These are phyloP conservation scores for Dendroctonus valens DNA, from an alignment of 1,140 invertebrate species.

Conservation along the genomic window DNA sequence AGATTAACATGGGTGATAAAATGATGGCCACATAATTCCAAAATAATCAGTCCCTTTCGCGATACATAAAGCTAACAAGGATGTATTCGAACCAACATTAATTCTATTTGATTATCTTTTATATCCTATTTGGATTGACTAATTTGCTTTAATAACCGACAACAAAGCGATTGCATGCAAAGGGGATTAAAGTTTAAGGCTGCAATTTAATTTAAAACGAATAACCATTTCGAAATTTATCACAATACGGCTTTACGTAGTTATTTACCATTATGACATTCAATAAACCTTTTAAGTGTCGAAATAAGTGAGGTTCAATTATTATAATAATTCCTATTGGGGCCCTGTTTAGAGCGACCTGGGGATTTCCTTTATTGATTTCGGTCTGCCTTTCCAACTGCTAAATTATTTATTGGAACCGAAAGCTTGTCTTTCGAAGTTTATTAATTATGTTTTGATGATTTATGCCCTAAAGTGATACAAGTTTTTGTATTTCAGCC, in stretches of 20 bases:
- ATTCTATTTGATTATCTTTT: slow-evolving; percentile 22
- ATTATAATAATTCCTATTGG: slow-evolving; percentile 11
- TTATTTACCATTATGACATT: slow-evolving; percentile 22
- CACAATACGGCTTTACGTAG: slow-evolving; percentile 8
- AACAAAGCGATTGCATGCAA: slow-evolving; percentile 24
- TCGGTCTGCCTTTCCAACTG: neutral
- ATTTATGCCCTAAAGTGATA: no score
- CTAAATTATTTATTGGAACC: neutral
- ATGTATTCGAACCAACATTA: slow-evolving; percentile 21
- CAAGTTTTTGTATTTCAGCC: no score
- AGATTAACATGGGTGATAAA: neutral
- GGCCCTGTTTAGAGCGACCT: neutral
- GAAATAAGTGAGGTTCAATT: slow-evolving; percentile 22
- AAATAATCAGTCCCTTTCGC: slow-evolving; percentile 7
- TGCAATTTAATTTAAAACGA: slow-evolving; percentile 31
- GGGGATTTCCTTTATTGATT: neutral
- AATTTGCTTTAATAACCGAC: slow-evolving; percentile 30
- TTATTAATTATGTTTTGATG: no score
- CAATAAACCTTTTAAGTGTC: slow-evolving; percentile 17
- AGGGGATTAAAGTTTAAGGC: slow-evolving; percentile 21
- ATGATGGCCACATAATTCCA: slow-evolving; percentile 4
- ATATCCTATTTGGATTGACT: slow-evolving; percentile 13
- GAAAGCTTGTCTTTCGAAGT: no score
- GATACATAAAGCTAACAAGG: slow-evolving; percentile 9
- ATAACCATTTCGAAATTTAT: slow-evolving; percentile 25